These are phyloP conservation scores for Colletes gigas DNA, from an alignment of 1,140 invertebrate genomes.

Conservation along the genomic window DNA sequence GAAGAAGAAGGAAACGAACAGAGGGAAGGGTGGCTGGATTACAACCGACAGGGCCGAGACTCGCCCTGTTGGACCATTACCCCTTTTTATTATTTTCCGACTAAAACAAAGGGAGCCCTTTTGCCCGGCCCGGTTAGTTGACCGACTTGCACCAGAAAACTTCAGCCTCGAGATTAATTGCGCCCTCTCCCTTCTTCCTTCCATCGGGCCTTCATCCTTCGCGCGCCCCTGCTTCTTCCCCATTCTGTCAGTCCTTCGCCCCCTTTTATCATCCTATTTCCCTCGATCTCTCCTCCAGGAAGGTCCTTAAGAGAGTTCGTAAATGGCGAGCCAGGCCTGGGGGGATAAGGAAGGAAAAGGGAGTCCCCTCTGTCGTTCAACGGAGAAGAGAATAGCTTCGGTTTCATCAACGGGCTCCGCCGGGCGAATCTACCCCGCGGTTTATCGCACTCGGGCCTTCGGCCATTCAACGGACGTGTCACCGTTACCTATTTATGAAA, in stretches of 20 bases:
- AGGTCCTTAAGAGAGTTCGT: constrained; percentile 55
- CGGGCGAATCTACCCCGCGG: background rate
- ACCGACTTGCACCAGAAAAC: constrained; percentile 56
- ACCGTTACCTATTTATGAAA: constrained; percentile 7
- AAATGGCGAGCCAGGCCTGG: constrained; percentile 2
- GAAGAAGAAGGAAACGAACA: background rate
- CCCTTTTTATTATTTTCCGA: constrained; percentile 58
- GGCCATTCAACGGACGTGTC: background rate
- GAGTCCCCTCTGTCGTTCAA: background rate
- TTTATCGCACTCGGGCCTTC: constrained; percentile 18
- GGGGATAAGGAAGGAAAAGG: background rate
- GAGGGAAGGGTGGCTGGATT: constrained; percentile 27
- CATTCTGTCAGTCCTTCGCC: constrained; percentile 9
- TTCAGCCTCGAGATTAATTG: constrained; percentile 49
- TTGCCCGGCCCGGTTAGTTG: constrained; percentile 35
- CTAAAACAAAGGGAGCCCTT: constrained; percentile 54
- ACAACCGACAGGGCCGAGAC: constrained; percentile 38
- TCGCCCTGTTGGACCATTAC: constrained; percentile 48
- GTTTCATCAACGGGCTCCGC: constrained; percentile 14
- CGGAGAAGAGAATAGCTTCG: background rate
- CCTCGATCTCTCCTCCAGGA: constrained; percentile 21
- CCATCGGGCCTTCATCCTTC: background rate
- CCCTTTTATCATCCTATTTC: constrained; percentile 41
- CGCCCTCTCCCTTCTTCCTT: constrained; percentile 28
- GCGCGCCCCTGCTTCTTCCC: background rate